Evolutionary conservation across 2,797 vertebrate species (phyloP).

Genomic region (Morus bassanus): DNA sequence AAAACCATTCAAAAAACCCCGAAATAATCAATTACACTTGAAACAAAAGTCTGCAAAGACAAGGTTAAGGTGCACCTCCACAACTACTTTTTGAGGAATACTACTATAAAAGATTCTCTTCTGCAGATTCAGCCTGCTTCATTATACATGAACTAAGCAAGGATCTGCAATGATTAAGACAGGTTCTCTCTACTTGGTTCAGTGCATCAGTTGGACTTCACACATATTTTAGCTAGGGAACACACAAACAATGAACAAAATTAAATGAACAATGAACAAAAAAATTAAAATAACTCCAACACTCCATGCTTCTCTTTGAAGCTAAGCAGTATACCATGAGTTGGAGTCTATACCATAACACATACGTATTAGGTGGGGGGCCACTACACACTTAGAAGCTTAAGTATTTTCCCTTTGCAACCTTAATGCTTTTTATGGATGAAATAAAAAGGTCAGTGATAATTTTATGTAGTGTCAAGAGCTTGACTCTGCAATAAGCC

Average conservation of each 20-base stretch:
- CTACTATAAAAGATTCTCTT: neutral
- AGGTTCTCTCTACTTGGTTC: neutral
- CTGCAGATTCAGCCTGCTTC: neutral
- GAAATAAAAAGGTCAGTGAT: neutral
- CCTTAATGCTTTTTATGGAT: neutral
- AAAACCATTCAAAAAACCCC: neutral
- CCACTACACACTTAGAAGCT: neutral
- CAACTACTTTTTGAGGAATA: neutral
- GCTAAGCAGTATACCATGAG: neutral
- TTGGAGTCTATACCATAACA: neutral
- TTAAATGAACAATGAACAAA: neutral
- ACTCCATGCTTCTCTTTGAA: neutral
- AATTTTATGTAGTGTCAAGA: neutral
- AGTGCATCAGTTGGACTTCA: neutral
- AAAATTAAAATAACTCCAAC: neutral
- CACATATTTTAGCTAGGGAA: neutral
- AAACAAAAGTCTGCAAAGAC: neutral
- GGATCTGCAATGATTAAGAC: neutral
- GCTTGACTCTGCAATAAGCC: neutral
- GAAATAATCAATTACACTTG: neutral
- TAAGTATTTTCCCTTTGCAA: neutral
- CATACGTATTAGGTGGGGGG: accelerated
- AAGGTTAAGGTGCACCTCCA: neutral
- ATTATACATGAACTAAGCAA: neutral
- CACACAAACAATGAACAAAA: neutral